Base-by-base conservation (phyloP, 2,888 invertebrate species). In the Nudaria mundana region DNA sequence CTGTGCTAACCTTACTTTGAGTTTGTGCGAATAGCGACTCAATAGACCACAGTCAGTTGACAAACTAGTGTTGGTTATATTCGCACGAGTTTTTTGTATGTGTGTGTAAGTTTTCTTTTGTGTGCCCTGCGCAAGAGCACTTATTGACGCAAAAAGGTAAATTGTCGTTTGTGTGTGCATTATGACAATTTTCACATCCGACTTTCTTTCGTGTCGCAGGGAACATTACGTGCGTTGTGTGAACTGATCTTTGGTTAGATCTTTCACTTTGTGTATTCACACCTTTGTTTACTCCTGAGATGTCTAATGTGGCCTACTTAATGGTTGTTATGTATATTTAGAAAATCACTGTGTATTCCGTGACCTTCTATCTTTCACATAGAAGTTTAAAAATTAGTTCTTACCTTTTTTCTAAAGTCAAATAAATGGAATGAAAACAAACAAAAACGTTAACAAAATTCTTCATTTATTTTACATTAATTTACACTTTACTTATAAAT, bases 391-490 rank as follows among this genome's bases (percentile, higher is more conserved):
- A 11, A 30, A 18, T 30, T 7, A 24, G 12, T 28, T 28, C 38
- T 38, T 11, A 38, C 22, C 32, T 15, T 33, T 20, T 20, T 7
- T 20, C 23, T 32, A 8, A 18, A 18, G 10, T 28, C 3, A 7
- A 5, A 3, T n/a, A 16, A 12, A 8, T 15, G 30, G 10, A 30
- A 23, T 23, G 20, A 55, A 61, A 55, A 53, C 26, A 44, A 56
- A 64, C 56, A 51, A 52, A 59, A 44, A 54, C 71, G 58, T 80
- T 85, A 86, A 87, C 83, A 83, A 84, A 87, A 85, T 82, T 84
- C 79, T 83, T 82, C 72, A 66, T 88, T 88, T 85, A 86, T 86
- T 88, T 86, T 87, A 88, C 88, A 87, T 84, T 82, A 86, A 79
- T 88, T 87, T 87, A 87, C 86, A 88, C 78, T 57, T 51, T 58